These are phyloP conservation scores for Eurois occulta DNA, from an alignment of 2,888 invertebrate species.

Conservation along the genomic window DNA sequence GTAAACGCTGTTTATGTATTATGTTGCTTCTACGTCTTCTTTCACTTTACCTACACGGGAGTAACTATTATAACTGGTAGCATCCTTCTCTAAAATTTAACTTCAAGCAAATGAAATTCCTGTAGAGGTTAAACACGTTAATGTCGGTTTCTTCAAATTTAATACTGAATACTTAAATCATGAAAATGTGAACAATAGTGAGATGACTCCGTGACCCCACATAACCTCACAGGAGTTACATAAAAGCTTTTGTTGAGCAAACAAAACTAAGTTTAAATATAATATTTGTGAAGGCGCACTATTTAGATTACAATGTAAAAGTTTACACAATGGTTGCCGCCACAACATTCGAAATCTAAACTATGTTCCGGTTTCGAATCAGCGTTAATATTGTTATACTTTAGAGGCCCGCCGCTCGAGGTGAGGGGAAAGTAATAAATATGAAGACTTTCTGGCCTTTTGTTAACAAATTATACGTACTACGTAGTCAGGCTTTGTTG, in stretches of 20 bases:
- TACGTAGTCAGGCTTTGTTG: conserved; percentile 67
- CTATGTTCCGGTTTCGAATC: conserved; percentile 48
- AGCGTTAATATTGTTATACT: conserved; percentile 59
- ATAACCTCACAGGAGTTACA: background rate
- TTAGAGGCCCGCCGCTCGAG: conserved; percentile 53
- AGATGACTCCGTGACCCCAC: background rate
- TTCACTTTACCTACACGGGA: conserved; percentile 5
- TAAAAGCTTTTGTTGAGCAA: conserved; percentile 40
- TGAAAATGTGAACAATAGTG: background rate
- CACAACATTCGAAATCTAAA: conserved; percentile 50
- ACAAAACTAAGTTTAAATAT: conserved; percentile 38
- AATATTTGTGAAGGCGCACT: conserved; percentile 44
- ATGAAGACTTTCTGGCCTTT: conserved; percentile 76
- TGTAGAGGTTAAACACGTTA: background rate
- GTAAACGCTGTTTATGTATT: conserved; percentile 48
- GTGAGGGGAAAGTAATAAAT: conserved; percentile 75
- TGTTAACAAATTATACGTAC: conserved; percentile 79
- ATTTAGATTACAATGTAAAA: conserved; percentile 53
- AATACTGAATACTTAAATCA: background rate
- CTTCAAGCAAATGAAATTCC: background rate
- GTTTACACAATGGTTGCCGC: conserved; percentile 50
- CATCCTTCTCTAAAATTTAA: background rate
- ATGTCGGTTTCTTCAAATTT: background rate
- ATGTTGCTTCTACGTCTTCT: conserved; percentile 20
- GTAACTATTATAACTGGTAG: background rate